A percentile compares a stretch with the other conserved stretches of the same genome.
phyloP scores from a whole-genome alignment of 1,140 invertebrate genomes.

The Heliconius congener region DNA sequence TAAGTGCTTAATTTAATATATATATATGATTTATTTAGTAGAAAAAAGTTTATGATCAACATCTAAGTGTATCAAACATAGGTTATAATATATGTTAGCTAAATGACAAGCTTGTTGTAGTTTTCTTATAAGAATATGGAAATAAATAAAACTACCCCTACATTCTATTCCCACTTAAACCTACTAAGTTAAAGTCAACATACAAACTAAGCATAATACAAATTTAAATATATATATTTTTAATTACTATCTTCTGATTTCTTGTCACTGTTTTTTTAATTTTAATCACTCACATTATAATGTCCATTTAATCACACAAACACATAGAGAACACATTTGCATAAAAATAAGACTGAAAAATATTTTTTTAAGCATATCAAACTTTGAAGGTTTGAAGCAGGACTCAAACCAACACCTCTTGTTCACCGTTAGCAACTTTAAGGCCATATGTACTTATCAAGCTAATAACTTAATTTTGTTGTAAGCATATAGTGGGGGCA shows the following conservation, averaged over 20 bases:
- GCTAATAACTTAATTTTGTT: no score
- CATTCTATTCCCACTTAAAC: background rate
- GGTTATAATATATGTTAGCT: constrained; percentile 4
- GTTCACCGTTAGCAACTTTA: no score
- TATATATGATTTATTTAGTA: background rate
- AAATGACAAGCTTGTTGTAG: background rate
- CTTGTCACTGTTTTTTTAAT: background rate
- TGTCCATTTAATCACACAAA: background rate
- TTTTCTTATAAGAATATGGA: constrained; percentile 8
- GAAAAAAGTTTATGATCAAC: constrained; percentile 3
- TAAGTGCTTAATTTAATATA: constrained; percentile 6
- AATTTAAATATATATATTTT: background rate
- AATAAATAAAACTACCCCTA: background rate
- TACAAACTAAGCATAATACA: background rate
- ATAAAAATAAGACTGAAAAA: background rate
- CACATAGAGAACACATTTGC: background rate
- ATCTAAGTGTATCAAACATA: background rate
- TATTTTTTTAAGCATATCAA: no score
- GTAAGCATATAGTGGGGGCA: no score
- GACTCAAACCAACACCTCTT: no score
- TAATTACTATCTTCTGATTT: background rate
- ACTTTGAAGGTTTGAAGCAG: no score
- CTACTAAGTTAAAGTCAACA: background rate
- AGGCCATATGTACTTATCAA: no score
- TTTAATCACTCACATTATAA: background rate